phyloP scores from a whole-genome alignment of 2,113 vertebrate species.

The Arvicanthis niloticus region DNA sequence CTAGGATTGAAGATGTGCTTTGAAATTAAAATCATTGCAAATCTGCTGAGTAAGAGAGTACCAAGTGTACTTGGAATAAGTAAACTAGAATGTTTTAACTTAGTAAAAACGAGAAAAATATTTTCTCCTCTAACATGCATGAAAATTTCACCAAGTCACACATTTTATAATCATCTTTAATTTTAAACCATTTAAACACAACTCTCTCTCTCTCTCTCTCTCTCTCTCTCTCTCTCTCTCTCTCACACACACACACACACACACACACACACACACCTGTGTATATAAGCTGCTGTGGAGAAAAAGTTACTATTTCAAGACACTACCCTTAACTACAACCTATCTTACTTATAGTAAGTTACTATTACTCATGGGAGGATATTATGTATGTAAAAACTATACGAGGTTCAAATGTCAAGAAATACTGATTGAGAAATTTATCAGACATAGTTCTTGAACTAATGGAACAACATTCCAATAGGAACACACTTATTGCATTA shows the following conservation, averaged over 20 bases:
- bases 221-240: too few species aligned
- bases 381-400: not conserved
- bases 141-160: conserved; percentile 29
- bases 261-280: not conserved
- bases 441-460: not conserved
- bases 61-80: conserved; percentile 5
- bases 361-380: conserved; percentile 22
- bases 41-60: conserved; percentile 68
- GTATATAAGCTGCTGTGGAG: not conserved
- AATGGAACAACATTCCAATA: not conserved
- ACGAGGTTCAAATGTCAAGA: not conserved
- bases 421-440: not conserved
- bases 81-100: conserved; percentile 53
- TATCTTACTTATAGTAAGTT: conserved; percentile 28
- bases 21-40: conserved; percentile 70
- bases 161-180: conserved; percentile 12
- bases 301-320: conserved; percentile 10
- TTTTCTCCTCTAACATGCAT: conserved; percentile 24
- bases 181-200: conserved; percentile 18
- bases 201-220: too few species aligned
- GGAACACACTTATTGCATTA: conserved; percentile 11
- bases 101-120: not conserved
- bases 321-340: not conserved
- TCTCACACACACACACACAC: not conserved
- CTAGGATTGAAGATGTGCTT: conserved; percentile 70